Percentiles rank a stretch among this genome's conserved stretches.
These are phyloP conservation scores for Choreutis nemorana DNA, from an alignment of 2,888 invertebrate species.

Conservation along the genomic window DNA sequence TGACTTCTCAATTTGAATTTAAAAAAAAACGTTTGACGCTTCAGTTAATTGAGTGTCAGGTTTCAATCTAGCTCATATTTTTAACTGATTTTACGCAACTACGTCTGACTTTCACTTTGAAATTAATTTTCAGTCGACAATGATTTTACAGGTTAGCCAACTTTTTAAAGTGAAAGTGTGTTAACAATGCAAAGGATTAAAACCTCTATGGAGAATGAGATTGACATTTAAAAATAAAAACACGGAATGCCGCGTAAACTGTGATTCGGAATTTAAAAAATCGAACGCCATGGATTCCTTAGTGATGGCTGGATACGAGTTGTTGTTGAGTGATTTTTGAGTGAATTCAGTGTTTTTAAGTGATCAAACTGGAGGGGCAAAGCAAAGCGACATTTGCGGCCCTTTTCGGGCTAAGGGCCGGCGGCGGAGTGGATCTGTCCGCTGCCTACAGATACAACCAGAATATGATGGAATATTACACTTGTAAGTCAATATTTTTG, in stretches of 20 bases:
- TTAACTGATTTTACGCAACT: too few species aligned
- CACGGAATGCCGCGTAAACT: background rate
- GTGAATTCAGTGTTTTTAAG: constrained; percentile 24
- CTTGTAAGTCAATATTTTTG: constrained; percentile 77
- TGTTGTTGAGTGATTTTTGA: constrained; percentile 19
- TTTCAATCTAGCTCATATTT: too few species aligned
- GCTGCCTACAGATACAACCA: constrained; percentile 96
- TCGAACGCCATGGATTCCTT: constrained; percentile 10
- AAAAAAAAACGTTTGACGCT: too few species aligned
- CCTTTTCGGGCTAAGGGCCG: constrained; percentile 70
- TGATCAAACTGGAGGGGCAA: constrained; percentile 71
- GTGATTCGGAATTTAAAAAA: background rate
- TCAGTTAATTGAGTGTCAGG: too few species aligned
- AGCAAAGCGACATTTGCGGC: constrained; percentile 73
- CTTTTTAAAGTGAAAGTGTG: too few species aligned
- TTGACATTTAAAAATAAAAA: background rate
- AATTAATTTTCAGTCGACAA: too few species aligned
- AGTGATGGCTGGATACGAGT: constrained; percentile 15
- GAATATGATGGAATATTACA: constrained; percentile 99
- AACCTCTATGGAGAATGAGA: too few species aligned
- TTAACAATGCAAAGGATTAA: too few species aligned
- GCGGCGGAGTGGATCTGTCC: constrained; percentile 86
- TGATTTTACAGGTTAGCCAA: too few species aligned
- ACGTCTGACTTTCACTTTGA: too few species aligned
- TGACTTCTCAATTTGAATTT: too few species aligned